These are phyloP conservation scores for Hypolimnas misippus DNA, from an alignment of 2,888 invertebrate genomes.

Conservation along the genomic window DNA sequence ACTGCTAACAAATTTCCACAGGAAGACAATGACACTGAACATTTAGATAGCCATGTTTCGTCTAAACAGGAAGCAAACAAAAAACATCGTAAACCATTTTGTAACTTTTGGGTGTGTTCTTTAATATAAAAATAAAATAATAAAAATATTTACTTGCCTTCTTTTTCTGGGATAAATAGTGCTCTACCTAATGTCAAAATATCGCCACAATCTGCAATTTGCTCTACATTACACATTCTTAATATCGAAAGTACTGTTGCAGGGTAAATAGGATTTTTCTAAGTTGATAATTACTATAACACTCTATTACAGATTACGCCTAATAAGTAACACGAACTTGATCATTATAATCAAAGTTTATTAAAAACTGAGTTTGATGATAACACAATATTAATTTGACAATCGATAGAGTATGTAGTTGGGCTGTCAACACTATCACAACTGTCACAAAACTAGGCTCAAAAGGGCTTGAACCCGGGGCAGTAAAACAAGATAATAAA, in stretches of 20 bases:
- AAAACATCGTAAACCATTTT: background rate
- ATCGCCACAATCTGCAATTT: conserved; percentile 85
- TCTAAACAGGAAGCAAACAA: conserved; percentile 56
- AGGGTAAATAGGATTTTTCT: background rate
- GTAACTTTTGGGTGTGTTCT: no score
- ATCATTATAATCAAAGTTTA: no score
- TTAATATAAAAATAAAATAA: background rate
- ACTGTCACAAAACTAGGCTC: no score
- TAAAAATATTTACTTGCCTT: conserved; percentile 55
- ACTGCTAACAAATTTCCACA: conserved; percentile 74
- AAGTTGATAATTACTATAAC: no score
- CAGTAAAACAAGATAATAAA: no score
- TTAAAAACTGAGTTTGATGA: no score
- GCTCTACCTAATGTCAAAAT: conserved; percentile 83
- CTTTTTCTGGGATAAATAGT: conserved; percentile 81
- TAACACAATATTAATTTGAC: no score
- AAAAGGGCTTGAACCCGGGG: no score
- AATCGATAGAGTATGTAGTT: no score
- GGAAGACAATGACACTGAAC: conserved; percentile 71
- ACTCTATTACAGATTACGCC: no score
- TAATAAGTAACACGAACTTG: no score
- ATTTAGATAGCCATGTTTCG: conserved; percentile 73
- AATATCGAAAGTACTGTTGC: background rate
- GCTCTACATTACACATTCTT: conserved; percentile 84
- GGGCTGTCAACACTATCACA: no score